Conservation (phyloP, 1,140 invertebrate genomes). For the Melitaea cinxia region DNA sequence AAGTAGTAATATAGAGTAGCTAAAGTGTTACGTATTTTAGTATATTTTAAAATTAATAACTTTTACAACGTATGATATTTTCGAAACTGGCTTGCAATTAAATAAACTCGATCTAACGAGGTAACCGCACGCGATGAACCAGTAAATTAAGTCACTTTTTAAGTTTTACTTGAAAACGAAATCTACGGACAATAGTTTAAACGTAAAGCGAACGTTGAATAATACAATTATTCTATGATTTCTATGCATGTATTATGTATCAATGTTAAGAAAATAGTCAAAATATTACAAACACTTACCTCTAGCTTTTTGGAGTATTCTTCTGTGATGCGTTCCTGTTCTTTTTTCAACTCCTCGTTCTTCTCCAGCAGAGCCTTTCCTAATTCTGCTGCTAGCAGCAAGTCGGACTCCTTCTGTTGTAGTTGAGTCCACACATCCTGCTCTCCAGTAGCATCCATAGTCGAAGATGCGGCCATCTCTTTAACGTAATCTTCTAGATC, state of each 20-base stretch:
- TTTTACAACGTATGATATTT: constrained; percentile 4
- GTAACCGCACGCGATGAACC: constrained; percentile 8
- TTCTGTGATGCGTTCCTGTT: constrained; percentile 92
- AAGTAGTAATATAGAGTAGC: not conserved
- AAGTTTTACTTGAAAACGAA: not conserved
- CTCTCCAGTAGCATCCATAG: constrained; percentile 69
- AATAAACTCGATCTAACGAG: constrained; percentile 11
- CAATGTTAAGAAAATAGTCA: too few species aligned
- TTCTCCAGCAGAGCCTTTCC: constrained; percentile 97
- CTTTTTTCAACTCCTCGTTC: constrained; percentile 94
- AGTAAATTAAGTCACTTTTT: constrained; percentile 10
- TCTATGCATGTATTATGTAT: too few species aligned
- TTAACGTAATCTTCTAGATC: constrained; percentile 83
- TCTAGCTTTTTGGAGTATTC: constrained; percentile 96
- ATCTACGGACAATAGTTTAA: constrained; percentile 14
- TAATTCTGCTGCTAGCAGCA: constrained; percentile 95
- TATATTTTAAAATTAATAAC: not conserved
- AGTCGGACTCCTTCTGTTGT: constrained; percentile 95
- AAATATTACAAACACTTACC: constrained; percentile 82
- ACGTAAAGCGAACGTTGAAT: not conserved
- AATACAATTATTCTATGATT: too few species aligned
- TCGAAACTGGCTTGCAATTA: constrained; percentile 20
- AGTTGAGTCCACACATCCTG: constrained; percentile 91
- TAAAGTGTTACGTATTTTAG: not conserved
- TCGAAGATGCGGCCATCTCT: constrained; percentile 77